Conservation (phyloP, 2,797 vertebrate genomes). For the Crossoptilon crossoptilon region DNA sequence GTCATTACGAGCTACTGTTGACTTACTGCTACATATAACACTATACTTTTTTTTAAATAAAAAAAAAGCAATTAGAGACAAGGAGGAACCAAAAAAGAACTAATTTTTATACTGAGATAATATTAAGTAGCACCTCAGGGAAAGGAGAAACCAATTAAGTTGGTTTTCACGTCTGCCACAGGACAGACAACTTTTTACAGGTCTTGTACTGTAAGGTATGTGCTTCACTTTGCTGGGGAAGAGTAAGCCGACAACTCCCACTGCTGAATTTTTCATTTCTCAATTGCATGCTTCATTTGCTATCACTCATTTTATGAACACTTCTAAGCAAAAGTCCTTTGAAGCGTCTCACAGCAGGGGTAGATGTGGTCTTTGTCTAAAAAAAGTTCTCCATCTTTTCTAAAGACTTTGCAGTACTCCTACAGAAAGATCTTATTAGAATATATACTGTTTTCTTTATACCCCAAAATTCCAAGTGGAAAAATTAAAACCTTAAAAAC, state of each 20-base stretch:
- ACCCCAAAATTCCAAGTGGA: neutral
- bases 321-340: neutral
- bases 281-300: neutral
- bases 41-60: neutral
- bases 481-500: neutral
- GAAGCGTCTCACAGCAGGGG: neutral
- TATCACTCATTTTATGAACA: neutral
- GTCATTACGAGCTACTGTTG: neutral
- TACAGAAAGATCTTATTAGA: neutral
- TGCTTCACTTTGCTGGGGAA: neutral
- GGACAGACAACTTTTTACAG: neutral
- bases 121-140: neutral
- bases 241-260: neutral
- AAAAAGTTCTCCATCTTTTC: neutral
- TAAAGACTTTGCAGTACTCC: neutral
- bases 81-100: rapidly evolving
- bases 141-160: neutral
- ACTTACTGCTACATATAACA: neutral
- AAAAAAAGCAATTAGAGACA: neutral
- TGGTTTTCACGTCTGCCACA: neutral
- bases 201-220: neutral
- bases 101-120: neutral
- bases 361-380: neutral
- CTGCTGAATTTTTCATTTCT: neutral
- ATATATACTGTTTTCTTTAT: neutral